phyloP scores from a whole-genome alignment of 1,140 invertebrate genomes.

The Drosophila asahinai region DNA sequence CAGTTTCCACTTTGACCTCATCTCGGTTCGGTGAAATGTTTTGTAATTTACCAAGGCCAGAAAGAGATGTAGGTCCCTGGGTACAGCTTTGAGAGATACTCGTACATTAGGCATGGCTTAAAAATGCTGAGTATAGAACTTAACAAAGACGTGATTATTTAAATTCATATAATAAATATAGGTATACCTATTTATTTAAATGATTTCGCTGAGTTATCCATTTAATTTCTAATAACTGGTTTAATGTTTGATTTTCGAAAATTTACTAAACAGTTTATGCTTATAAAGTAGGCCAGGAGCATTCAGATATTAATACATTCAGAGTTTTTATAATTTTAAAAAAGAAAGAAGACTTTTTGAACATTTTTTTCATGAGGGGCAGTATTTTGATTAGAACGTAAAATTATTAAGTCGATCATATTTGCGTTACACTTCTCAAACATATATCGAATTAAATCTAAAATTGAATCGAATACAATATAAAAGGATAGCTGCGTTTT shows the following conservation, averaged over 20 bases:
- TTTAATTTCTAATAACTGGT: neutral
- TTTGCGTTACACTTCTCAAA: no score
- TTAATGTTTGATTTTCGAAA: neutral
- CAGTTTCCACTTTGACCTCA: conserved; percentile 53
- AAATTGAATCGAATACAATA: no score
- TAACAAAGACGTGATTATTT: neutral
- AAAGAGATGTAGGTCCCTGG: neutral
- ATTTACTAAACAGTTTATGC: neutral
- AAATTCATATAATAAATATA: neutral
- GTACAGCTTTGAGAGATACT: neutral
- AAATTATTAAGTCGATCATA: no score
- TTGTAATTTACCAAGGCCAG: conserved; percentile 17
- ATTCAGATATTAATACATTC: no score
- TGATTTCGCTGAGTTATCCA: neutral
- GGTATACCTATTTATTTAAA: neutral
- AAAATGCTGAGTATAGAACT: neutral
- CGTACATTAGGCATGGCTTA: neutral
- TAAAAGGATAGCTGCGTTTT: no score
- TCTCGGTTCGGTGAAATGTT: conserved; percentile 32
- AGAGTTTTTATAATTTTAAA: no score
- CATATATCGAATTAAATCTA: no score
- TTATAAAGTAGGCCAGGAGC: no score
- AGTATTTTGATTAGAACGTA: no score
- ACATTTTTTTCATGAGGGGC: no score
- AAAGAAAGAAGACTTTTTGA: no score